Evolutionary conservation across 2,113 vertebrate species (phyloP), one percentile per base, ranked within the genome.

Genomic region (Oreochromis spilurus): DNA sequence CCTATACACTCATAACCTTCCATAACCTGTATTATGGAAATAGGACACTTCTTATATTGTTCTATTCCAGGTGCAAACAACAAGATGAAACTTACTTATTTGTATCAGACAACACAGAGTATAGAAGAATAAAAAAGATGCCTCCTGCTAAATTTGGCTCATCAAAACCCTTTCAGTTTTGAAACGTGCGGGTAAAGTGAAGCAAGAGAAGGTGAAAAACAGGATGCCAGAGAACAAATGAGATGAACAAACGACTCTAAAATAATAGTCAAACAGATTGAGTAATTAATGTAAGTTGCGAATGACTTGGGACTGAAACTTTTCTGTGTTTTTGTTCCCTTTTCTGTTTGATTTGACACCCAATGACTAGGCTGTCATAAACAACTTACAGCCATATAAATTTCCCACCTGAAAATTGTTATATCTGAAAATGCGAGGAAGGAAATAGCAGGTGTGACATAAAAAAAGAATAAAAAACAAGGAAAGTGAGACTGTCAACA

Each of bases 381-480:
- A 43, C 6, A 84, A 79, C 7, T 40, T 29, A 87, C 16, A 55
- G 13, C n/a, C 29, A 45, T 36, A 84, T 6, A 17, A 16, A 26
- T 53, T n/a, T 75, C 17, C 54, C 77, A 50, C 9, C 50, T 75
- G 29, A 79, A 52, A 81, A 62, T 55, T 21, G 26, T 31, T 79
- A 43, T 19, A 79, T n/a, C 67, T 55, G 10, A 57, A 50, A 34
- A 40, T 34, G 53, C 24, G 55, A 40, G 38, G 19, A 31, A 77
- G 26, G 45, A 77, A 52, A 43, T 12, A 21, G 13, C 45, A 82
- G 14, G 8, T 70, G 16, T 62, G 52, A 83, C 48, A 24, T 29
- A 48, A 81, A 62, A n/a, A 40, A 81, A 57, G 34, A 65, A 31
- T 31, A 16, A 80, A 57, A 17, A 70, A 79, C 38, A 48, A 84